Evolutionary conservation across 2,888 invertebrate species (phyloP), one percentile per base, ranked within the genome.

Genomic region (Heteropelma amictum): DNA sequence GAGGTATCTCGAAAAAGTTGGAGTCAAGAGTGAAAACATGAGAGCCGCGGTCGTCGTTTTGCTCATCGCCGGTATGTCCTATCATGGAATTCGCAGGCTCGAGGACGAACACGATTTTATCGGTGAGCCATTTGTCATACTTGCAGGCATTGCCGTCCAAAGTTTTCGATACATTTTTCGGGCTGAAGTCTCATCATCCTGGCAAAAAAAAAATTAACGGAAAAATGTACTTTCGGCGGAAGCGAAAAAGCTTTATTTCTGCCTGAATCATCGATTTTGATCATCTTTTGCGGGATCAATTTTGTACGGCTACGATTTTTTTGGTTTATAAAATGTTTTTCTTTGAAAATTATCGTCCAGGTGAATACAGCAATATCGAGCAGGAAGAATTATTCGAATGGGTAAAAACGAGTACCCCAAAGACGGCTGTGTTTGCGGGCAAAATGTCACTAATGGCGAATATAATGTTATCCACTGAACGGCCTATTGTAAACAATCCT

Each of bases 401-500:
- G 96, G 93, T 97, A 58, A 91, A 92, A 51, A 83, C 89, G 0
- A 92, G 92, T 76, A 94, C 94, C 0, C 90, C 91, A 2, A 87
- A 89, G 54, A 90, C 92, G 77, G 94, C 94, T 0, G 95, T 94
- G 30, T 97, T 97, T 90, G 96, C 95, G 14, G 96, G 96, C 3
- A 94, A 96, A 51, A 95, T 97, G 93, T 95, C 97, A 0, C 91
- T 96, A 0, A 94, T 95, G 92, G 96, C 97, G 7, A 93, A 95
- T 38, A 91, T 97, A 10, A 92, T 97, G 90, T 89, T 97, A 65
- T 92, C 93, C 8, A 94, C 97, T 0, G 90, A 92, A 5, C 90
- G 96, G 26, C 94, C 96, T 0, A 93, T 97, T 51, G 94, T 96
- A 0, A 95, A 96, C 77, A 97, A 97, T 89, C 97, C 97, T 0